A percentile compares a stretch with the other conserved stretches of the same genome.
Conservation (phyloP, 2,888 invertebrate genomes). For the Ceratothoa steindachneri region DNA sequence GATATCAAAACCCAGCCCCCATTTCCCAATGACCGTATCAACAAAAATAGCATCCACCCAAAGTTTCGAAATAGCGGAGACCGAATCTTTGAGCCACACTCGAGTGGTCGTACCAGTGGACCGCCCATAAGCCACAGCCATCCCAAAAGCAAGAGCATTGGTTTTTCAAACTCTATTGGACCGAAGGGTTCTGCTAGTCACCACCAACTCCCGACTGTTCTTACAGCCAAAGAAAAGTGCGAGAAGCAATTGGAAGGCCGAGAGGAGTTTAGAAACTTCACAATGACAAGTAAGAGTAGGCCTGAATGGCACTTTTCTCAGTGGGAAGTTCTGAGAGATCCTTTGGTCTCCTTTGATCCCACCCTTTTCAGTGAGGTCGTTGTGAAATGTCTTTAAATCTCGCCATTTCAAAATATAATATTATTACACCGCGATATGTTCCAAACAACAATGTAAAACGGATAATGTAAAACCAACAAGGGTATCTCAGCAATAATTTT, state of each 20-base stretch:
- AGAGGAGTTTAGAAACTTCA: slow-evolving; percentile 5
- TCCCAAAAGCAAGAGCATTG: not conserved
- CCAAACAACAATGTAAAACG: too few relatives aligned
- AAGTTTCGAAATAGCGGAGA: not conserved
- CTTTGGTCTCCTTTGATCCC: too few relatives aligned
- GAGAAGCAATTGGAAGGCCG: not conserved
- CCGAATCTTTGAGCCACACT: not conserved
- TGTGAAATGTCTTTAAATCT: too few relatives aligned
- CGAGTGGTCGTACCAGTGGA: not conserved
- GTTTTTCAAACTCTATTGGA: too few relatives aligned
- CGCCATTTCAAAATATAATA: not conserved
- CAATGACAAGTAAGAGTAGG: slow-evolving; percentile 16
- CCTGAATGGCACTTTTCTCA: not conserved
- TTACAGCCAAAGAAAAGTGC: not conserved
- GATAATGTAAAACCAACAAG: too few relatives aligned
- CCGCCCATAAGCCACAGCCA: not conserved
- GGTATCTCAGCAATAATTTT: too few relatives aligned
- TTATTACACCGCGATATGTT: too few relatives aligned
- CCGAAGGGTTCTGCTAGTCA: not conserved
- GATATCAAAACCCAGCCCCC: too few relatives aligned
- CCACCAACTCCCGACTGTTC: not conserved
- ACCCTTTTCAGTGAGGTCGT: too few relatives aligned
- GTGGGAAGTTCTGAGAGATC: too few relatives aligned
- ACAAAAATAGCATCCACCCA: not conserved
- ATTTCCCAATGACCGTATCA: not conserved